A percentile compares a stretch with the other conserved stretches of the same genome.
Conservation (phyloP, 2,888 invertebrate genomes). For the Xylota segnis region DNA sequence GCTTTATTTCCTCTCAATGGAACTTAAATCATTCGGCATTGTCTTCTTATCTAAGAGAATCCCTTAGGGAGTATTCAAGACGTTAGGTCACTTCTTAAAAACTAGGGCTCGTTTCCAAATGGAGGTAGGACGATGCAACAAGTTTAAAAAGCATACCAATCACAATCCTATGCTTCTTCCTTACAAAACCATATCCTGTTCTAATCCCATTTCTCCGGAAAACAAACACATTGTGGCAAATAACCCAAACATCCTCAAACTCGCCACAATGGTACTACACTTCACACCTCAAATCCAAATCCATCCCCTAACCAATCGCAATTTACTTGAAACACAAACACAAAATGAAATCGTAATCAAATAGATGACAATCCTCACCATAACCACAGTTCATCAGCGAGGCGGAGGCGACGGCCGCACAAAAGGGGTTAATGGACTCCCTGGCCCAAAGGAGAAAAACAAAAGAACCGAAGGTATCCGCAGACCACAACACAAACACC, state of each 20-base stretch:
- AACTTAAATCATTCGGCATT: too few species aligned
- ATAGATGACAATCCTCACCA: constrained; percentile 22
- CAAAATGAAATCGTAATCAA: constrained; percentile 44
- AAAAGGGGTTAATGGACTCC: constrained; percentile 56
- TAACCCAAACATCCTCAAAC: neutral
- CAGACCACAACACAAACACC: constrained; percentile 19
- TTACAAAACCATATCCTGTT: neutral
- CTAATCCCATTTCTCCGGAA: neutral
- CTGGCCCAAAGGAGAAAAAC: neutral
- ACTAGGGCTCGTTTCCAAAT: too few species aligned
- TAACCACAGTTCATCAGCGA: constrained; percentile 22
- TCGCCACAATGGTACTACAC: neutral
- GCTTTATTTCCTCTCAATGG: too few species aligned
- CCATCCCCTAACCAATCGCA: constrained; percentile 10
- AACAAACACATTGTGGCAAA: constrained; percentile 6
- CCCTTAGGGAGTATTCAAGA: too few species aligned
- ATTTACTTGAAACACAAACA: constrained; percentile 30
- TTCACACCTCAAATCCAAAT: constrained; percentile 14
- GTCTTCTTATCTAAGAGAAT: too few species aligned
- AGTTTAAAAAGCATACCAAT: too few species aligned
- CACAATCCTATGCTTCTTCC: too few species aligned
- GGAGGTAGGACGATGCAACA: too few species aligned
- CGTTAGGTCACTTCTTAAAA: too few species aligned
- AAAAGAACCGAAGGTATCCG: neutral
- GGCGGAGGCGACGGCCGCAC: neutral